Conservation (phyloP, 2,888 invertebrate genomes). For the Notocelia uddmanniana region DNA sequence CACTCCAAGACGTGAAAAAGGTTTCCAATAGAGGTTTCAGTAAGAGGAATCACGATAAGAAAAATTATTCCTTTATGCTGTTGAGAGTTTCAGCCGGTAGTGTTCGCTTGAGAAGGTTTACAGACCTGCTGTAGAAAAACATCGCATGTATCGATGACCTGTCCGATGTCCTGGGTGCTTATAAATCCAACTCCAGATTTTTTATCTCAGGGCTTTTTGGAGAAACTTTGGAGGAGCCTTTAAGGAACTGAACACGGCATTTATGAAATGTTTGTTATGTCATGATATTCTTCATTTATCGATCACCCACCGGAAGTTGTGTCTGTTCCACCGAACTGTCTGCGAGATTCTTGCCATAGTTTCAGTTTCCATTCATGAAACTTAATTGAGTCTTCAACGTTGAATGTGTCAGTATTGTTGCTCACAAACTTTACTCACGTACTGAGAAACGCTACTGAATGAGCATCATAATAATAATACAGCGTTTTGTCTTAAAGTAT, state of each 20-base stretch:
- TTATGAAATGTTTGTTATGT: too few relatives aligned
- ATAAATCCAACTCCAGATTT: background rate
- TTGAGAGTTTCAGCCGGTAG: background rate
- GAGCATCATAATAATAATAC: constrained; percentile 8
- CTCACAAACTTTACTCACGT: constrained; percentile 12
- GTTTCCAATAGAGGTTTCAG: constrained; percentile 13
- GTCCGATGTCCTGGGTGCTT: background rate
- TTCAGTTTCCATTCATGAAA: constrained; percentile 17
- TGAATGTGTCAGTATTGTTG: constrained; percentile 14
- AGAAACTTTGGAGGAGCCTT: too few relatives aligned
- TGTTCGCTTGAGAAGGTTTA: background rate
- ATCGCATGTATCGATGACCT: background rate
- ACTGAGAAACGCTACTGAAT: background rate
- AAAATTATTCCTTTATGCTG: constrained; percentile 1
- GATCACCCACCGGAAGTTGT: background rate
- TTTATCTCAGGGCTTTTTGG: background rate
- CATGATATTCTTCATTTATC: background rate
- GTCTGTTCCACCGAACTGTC: background rate
- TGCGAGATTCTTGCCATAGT: background rate
- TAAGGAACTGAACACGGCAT: too few relatives aligned
- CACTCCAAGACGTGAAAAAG: background rate
- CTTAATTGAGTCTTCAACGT: constrained; percentile 1
- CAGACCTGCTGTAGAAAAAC: background rate
- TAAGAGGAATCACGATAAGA: background rate
- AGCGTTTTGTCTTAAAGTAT: constrained; percentile 14